Base-by-base conservation (phyloP, 2,113 vertebrate genomes). In the Numenius arquata region DNA sequence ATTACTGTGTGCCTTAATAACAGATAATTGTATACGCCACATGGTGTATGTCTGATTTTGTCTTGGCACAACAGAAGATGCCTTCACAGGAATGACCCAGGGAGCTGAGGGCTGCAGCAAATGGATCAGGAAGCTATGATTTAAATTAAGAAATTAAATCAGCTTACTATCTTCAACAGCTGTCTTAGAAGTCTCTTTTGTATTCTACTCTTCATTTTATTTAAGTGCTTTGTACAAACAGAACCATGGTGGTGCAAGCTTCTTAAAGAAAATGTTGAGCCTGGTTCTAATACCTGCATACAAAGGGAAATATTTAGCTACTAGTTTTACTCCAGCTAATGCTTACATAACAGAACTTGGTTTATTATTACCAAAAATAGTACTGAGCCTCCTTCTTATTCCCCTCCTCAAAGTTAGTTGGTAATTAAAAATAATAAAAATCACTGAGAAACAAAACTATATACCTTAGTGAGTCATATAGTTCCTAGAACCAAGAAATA, bases 321-420 rank as follows among this genome's bases (percentile, higher is more conserved):
- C 7, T 20, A 61, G 7, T 23, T 88, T 85, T 45, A 75, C 8
- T 63, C 15, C 17, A 65, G 30, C 17, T 82, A 63, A 63, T 2
- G 2, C 20, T 77, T 62, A 56, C 22, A 16, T 6, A 75, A 41
- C 29, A 75, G 34, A 85, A 16, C 4, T 41, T 50, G 4, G 11
- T 22, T 41, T 67, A 52, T 30, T 55, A 45, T 43, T 32, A 63
- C 23, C 1, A 79, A 66, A 87, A 63, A 59, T 29, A 32, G 1
- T 52, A 67, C 22, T 23, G 2, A 71, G 3, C 5, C 10, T 43
- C 19, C 22, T 63, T 56, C 40, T 82, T 47, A 52, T 34, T 12
- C 2, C 1, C 14, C 2, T 21, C 5, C 4, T 3, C 1, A 56
- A 56, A 26, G 15, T n/a, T 27, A 78, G 16, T 3, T 66, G 9